Percentiles rank a stretch among this genome's conserved stretches.
Conservation (phyloP, 2,888 invertebrate species). For the Pteria penguin region DNA sequence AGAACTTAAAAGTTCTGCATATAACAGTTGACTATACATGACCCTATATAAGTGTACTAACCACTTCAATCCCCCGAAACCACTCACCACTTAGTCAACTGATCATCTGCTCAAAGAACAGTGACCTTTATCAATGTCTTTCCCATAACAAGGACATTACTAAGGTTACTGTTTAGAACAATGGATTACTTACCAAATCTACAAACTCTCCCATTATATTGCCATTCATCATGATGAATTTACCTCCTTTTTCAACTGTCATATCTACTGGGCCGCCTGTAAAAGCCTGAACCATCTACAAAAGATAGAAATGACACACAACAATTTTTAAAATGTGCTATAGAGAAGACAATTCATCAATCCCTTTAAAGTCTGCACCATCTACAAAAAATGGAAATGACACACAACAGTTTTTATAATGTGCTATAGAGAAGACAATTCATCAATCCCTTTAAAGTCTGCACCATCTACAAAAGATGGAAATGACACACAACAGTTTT, state of each 20-base stretch:
- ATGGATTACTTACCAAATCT: conserved; percentile 86
- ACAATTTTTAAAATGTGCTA: no score
- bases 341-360: not conserved
- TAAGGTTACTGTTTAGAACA: no score
- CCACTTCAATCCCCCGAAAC: no score
- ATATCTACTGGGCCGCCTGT: conserved; percentile 88
- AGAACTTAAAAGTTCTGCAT: no score
- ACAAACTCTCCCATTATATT: conserved; percentile 94
- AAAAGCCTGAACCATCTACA: conserved; percentile 92
- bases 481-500: no score
- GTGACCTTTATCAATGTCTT: no score
- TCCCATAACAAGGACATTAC: no score
- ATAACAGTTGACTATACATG: no score
- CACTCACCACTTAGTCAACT: no score
- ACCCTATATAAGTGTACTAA: no score
- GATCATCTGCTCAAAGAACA: no score
- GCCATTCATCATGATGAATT: conserved; percentile 94
- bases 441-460: conserved; percentile 86
- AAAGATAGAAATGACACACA: conserved; percentile 18
- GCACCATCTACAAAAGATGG: conserved; percentile 85
- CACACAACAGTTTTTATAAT: no score
- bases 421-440: not conserved
- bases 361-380: conserved; percentile 92
- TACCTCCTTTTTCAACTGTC: conserved; percentile 90
- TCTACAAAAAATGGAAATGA: conserved; percentile 80